Evolutionary conservation across 2,797 vertebrate species (phyloP), one percentile per base, ranked within the genome.

Genomic region (Benthosema pterotum): DNA sequence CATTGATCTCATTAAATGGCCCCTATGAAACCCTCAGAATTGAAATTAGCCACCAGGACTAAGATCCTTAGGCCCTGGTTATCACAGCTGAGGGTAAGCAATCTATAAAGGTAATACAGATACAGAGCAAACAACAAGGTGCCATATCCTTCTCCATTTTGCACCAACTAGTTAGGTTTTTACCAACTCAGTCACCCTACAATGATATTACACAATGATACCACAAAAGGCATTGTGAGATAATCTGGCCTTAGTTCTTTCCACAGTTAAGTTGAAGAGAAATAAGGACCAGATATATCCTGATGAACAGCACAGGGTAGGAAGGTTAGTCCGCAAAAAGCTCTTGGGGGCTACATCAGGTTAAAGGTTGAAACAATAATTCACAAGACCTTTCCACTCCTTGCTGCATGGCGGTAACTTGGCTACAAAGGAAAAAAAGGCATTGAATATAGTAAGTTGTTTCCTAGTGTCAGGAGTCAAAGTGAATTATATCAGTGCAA

Each of bases 401-500:
- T 82, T 79, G 82, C 51, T 83, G 85, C 67, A 88, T 68, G 64
- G 80, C 56, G 0, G 77, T 85, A 72, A 87, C 80, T 82, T 83
- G 83, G 68, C 89, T 91, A 88, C 55, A 79, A 83, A 78, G 42
- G 71, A 15, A 17, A 74, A 78, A 82, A 84, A 84, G 81, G 69
- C 79, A 86, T 67, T 74, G 58, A 69, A 38, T 38, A 38, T 9
- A 66, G 60, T 57, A 55, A 5, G 62, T 88, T 74, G 57, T 58
- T 67, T 75, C 52, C 32, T 55, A 15, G 45, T 19, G 60, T 16
- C 8, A 65, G 4, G 65, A 46, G 38, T 49, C 55, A 73, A 60
- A 66, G 6, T 42, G 66, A 50, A 51, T 19, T 9, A 14, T 13
- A 62, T 52, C n/a, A 48, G 15, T 63, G 67, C 53, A 72, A 67